Base-by-base conservation (phyloP, 1,140 invertebrate species). In the Drosophila gunungcola region DNA sequence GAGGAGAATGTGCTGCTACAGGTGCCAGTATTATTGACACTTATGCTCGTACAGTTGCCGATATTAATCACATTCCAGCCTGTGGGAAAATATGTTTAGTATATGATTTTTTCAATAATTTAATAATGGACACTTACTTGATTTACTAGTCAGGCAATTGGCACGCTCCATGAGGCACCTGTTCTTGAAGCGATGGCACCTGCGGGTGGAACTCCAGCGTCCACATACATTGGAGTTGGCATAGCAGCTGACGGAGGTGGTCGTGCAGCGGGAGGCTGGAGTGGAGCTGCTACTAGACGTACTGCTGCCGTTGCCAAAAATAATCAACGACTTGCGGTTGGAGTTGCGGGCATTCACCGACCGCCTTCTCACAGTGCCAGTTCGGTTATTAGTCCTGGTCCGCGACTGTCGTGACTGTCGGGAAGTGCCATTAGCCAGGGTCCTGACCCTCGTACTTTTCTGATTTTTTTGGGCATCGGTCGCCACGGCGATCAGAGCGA, bases 401-500 rank as follows among this genome's bases (percentile, higher is more conserved):
- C 21, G 27, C 5, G 25, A 16, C 4, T 10, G n/a, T 4, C 56
- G 21, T 3, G 25, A 16, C 4, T 10, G 11, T 4, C 56, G 21
- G 16, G 36, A 29, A 21, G 38, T 73, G n/a, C 11, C 49, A 3
- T 11, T 25, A 1, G 5, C 43, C 43, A 48, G 27, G 4, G 57
- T 61, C 36, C 10, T 61, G 29, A 38, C 41, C 1, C 34, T 41
- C 5, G 38, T 32, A 10, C 21, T 51, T 16, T 16, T 25, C 12
- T 38, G 36, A 29, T 16, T 73, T 9, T 21, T 48, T 56, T 75
- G 73, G 12, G 73, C 73, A 25, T 75, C 72, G 10, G 72, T 76
- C 13, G 48, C 42, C 41, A 76, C 61, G 2, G 36, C 53, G 36
- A 76, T 42, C 39, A 76, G 36, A 32, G 51, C 72, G 34, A 76